Evolutionary conservation across 2,797 vertebrate genomes (phyloP).

Genomic region (Peromyscus melanophrys): DNA sequence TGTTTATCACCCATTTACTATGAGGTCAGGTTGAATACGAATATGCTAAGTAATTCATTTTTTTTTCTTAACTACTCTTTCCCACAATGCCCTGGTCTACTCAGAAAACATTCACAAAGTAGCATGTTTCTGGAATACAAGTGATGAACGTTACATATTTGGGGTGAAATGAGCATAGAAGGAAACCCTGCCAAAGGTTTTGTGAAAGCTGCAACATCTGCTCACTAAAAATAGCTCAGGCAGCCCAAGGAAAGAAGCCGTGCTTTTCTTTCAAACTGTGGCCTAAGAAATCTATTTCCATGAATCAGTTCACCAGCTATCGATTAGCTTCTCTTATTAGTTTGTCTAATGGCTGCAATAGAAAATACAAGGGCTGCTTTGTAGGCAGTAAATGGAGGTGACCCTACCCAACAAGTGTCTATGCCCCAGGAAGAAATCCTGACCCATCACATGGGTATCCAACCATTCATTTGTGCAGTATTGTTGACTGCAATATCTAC

Average conservation of each 20-base stretch:
- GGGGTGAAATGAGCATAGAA: slow-evolving; percentile 62
- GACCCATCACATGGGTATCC: background rate
- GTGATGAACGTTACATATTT: slow-evolving; percentile 51
- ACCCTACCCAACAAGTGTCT: background rate
- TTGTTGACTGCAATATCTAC: background rate
- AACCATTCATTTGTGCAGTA: background rate
- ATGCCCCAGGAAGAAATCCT: slow-evolving; percentile 41
- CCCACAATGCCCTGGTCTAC: slow-evolving; percentile 41
- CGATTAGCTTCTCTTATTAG: slow-evolving; percentile 73
- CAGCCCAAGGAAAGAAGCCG: background rate
- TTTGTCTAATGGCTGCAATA: slow-evolving; percentile 67
- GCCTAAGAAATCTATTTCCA: slow-evolving; percentile 31
- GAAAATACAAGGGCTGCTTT: slow-evolving; percentile 57
- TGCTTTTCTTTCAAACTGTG: slow-evolving; percentile 70
- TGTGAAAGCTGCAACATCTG: slow-evolving; percentile 76
- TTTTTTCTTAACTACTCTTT: slow-evolving; percentile 54
- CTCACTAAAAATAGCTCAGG: slow-evolving; percentile 78
- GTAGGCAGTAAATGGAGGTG: slow-evolving; percentile 44
- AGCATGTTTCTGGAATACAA: slow-evolving; percentile 69
- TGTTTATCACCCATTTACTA: background rate
- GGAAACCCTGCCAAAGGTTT: slow-evolving; percentile 65
- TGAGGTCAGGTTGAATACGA: background rate
- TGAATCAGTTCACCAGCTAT: slow-evolving; percentile 71
- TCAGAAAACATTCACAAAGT: slow-evolving; percentile 65
- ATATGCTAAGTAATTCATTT: slow-evolving; percentile 35